Evolutionary conservation across 2,797 vertebrate species (phyloP).

Genomic region (Bovichtus diacanthus): DNA sequence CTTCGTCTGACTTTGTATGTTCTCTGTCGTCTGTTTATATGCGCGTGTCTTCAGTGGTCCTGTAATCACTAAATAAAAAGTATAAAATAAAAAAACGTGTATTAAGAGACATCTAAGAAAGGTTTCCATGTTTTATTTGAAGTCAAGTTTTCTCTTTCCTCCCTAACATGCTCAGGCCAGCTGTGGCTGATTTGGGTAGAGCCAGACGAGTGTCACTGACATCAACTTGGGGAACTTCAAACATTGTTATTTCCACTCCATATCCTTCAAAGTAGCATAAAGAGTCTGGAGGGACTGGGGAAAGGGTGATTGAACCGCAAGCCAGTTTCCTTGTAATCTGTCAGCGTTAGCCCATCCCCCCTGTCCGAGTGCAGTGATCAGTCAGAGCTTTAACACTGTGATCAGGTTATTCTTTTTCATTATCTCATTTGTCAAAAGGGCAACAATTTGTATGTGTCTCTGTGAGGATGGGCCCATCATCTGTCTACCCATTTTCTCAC

Average conservation of each 20-base stretch:
- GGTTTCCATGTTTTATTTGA: slow-evolving; percentile 7
- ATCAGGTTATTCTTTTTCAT: slow-evolving; percentile 59
- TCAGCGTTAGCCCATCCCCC: slow-evolving; percentile 26
- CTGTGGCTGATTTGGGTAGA: slow-evolving; percentile 27
- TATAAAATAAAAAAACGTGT: not conserved
- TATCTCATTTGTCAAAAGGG: slow-evolving; percentile 59
- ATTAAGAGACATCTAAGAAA: slow-evolving; percentile 3
- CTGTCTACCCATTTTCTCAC: slow-evolving; percentile 42
- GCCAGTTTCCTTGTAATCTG: slow-evolving; percentile 35
- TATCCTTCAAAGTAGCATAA: slow-evolving; percentile 56
- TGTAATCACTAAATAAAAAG: too few relatives aligned
- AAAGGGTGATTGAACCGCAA: slow-evolving; percentile 42
- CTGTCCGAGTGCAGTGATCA: slow-evolving; percentile 42
- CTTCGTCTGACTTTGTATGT: too few relatives aligned
- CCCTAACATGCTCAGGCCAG: not conserved
- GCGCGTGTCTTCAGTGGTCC: too few relatives aligned
- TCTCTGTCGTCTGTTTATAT: too few relatives aligned
- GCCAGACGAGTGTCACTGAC: slow-evolving; percentile 40
- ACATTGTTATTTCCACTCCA: slow-evolving; percentile 59
- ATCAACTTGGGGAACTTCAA: slow-evolving; percentile 54
- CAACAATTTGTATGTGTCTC: slow-evolving; percentile 51
- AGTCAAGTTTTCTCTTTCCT: slow-evolving; percentile 16
- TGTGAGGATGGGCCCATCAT: slow-evolving; percentile 37
- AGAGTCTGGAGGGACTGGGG: slow-evolving; percentile 33
- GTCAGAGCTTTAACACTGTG: slow-evolving; percentile 49